Percentiles rank a stretch among this genome's conserved stretches.
Evolutionary conservation across 2,888 invertebrate genomes (phyloP).

Genomic region (Tuta absoluta): DNA sequence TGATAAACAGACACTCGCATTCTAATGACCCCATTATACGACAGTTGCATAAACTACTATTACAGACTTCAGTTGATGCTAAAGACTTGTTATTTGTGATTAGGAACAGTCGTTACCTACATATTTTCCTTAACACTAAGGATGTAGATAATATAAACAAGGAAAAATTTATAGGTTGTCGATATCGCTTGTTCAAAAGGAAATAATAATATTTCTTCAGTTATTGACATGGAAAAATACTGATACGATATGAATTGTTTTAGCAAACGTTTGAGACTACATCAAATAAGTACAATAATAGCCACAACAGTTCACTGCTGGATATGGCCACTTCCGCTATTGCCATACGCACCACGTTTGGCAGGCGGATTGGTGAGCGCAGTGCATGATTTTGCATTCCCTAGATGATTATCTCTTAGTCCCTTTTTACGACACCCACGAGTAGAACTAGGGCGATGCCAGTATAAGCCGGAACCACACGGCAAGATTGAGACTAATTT

Average conservation of each 20-base stretch:
- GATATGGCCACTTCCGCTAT: too few relatives aligned
- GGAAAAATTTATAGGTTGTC: conserved; percentile 16
- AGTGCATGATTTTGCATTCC: too few relatives aligned
- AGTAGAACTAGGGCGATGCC: too few relatives aligned
- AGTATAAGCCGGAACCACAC: background rate
- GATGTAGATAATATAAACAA: conserved; percentile 13
- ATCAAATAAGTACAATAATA: too few relatives aligned
- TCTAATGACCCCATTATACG: too few relatives aligned
- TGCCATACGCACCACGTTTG: too few relatives aligned
- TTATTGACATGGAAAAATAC: background rate
- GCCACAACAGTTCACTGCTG: too few relatives aligned
- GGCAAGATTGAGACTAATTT: background rate
- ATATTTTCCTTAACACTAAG: conserved; percentile 22
- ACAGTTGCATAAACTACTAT: background rate
- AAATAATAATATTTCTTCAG: background rate
- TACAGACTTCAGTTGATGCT: background rate
- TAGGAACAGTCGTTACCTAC: background rate
- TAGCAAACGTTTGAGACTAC: background rate
- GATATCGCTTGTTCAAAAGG: conserved; percentile 8
- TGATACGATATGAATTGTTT: background rate
- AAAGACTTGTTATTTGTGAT: background rate
- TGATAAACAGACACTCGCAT: too few relatives aligned
- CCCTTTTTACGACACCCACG: too few relatives aligned
- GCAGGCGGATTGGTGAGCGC: too few relatives aligned
- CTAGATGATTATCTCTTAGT: too few relatives aligned